Evolutionary conservation across 2,888 invertebrate genomes (phyloP).

Genomic region (Venusia cambrica): DNA sequence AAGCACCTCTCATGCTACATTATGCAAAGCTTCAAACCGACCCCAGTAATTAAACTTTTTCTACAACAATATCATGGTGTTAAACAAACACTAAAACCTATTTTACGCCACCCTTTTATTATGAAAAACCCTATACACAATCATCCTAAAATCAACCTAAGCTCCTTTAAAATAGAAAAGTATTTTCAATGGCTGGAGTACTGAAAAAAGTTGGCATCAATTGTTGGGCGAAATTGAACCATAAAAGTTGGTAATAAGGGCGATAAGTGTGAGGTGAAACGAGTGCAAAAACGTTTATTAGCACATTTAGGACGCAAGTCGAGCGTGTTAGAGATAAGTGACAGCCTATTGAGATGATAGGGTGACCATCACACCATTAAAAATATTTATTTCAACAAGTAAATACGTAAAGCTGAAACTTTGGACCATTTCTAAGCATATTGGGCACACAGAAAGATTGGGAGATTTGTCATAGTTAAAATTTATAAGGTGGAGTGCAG

Average conservation of each 20-base stretch:
- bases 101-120: conserved; percentile 37
- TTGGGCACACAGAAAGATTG: no score
- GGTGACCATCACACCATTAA: no score
- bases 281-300: conserved; percentile 70
- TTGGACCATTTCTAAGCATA: no score
- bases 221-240: conserved; percentile 3
- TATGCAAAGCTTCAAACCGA: conserved; percentile 13
- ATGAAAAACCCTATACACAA: conserved; percentile 6
- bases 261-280: conserved; percentile 19
- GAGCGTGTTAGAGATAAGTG: conserved; percentile 66
- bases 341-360: conserved; percentile 59
- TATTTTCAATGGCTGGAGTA: conserved; percentile 2
- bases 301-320: conserved; percentile 62
- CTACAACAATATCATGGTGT: conserved; percentile 38
- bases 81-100: conserved; percentile 48
- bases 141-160: conserved; percentile 7
- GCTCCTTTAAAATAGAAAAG: not conserved
- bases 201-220: conserved; percentile 9
- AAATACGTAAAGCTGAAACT: no score
- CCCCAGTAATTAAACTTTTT: conserved; percentile 21
- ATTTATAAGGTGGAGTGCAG: no score
- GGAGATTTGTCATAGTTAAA: no score
- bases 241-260: no score
- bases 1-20: conserved; percentile 3
- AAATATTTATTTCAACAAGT: no score